phyloP scores from a whole-genome alignment of 2,888 invertebrate genomes.

The Coleophora flavipennella region DNA sequence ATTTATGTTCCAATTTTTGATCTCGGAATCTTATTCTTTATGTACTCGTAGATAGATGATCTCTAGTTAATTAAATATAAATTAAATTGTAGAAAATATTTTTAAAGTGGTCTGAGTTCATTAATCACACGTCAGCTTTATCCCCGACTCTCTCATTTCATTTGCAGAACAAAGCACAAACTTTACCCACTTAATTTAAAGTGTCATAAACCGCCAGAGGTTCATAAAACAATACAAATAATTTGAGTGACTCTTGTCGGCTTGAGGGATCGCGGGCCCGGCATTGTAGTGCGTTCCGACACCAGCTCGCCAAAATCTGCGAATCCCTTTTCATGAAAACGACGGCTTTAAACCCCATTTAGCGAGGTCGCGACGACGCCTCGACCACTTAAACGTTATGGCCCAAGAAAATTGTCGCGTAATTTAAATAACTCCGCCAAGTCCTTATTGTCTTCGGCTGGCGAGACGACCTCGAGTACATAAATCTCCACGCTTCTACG shows the following conservation, averaged over 20 bases:
- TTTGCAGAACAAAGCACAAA: constrained; percentile 31
- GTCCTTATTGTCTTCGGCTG: constrained; percentile 48
- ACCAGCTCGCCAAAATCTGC: constrained; percentile 50
- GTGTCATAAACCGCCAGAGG: constrained; percentile 46
- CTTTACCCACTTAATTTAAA: constrained; percentile 46
- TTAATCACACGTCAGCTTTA: too few relatives aligned
- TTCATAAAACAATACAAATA: constrained; percentile 58
- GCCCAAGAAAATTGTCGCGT: constrained; percentile 62
- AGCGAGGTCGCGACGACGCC: constrained; percentile 49
- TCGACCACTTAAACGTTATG: constrained; percentile 55
- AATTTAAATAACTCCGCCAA: constrained; percentile 63
- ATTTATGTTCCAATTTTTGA: too few relatives aligned
- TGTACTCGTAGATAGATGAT: too few relatives aligned
- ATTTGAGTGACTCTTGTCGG: constrained; percentile 37
- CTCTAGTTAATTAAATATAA: too few relatives aligned
- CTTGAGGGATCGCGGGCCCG: constrained; percentile 34
- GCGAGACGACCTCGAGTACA: constrained; percentile 39
- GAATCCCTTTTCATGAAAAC: constrained; percentile 55
- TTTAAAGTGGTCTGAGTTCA: too few relatives aligned
- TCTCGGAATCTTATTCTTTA: too few relatives aligned
- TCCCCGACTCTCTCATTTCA: constrained; percentile 3
- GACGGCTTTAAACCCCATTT: constrained; percentile 66
- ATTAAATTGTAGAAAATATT: too few relatives aligned
- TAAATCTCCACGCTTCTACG: constrained; percentile 42
- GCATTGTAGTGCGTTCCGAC: constrained; percentile 40